Base-by-base conservation (phyloP, 2,113 vertebrate genomes). In the Ancistrus triradiatus region DNA sequence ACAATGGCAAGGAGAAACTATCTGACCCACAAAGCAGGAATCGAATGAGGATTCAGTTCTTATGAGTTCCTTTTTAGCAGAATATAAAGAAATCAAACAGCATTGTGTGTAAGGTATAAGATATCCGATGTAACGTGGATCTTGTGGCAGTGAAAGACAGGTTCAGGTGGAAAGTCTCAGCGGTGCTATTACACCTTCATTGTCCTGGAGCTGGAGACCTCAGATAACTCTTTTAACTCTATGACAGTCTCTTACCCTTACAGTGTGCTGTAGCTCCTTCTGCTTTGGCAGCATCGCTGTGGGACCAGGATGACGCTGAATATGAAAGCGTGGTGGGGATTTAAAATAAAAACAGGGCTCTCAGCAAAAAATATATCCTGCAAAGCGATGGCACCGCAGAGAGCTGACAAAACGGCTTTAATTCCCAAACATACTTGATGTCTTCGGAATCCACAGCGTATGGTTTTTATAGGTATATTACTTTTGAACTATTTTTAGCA, bases 171-270 rank as follows among this genome's bases (percentile, higher is more conserved):
- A 79, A 76, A 73, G 67, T 61, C 80, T 82, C 74, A 64, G 43
- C 74, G 73, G 79, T 74, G 78, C 79, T 78, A 83, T 83, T 85
- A 84, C 57, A 73, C 51, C 70, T 57, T 6, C 60, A 74, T 70
- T 79, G 64, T 76, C 64, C 72, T 80, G 78, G 75, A 52, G 10
- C 56, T 73, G 74, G 65, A 75, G 48, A 43, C 49, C 52, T 31
- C 64, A 74, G 77, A 83, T 78, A 70, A 74, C 70, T 80, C 75
- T 82, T 77, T 80, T 83, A 78, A 71, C 76, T 83, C 78, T 74
- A 59, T 66, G 73, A 68, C 66, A 73, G 53, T 56, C 60, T 76
- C 71, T 63, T 35, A 63, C 13, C 8, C 33, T 40, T 22, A 40
- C 48, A 42, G 60, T 9, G 22, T 49, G 27, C 18, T 42, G 42